These are phyloP conservation scores for Tenebrio molitor DNA, from an alignment of 1,140 invertebrate species.

Conservation along the genomic window DNA sequence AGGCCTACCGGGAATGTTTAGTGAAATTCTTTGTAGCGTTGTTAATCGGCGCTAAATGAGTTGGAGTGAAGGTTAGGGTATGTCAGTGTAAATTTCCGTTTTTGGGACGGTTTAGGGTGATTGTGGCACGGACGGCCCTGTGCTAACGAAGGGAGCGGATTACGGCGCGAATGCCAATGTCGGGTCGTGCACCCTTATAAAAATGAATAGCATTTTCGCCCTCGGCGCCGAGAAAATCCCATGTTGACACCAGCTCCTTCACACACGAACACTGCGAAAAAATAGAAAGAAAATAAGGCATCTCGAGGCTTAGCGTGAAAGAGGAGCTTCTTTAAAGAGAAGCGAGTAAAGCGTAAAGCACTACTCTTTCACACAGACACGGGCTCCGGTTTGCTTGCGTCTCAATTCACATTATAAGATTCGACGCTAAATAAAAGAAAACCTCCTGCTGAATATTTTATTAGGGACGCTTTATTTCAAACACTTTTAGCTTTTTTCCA, in stretches of 20 bases:
- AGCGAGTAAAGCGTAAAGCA: constrained; percentile 47
- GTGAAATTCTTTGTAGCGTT: no score
- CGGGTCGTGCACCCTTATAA: constrained; percentile 42
- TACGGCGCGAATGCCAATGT: constrained; percentile 46
- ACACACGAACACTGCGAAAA: constrained; percentile 58
- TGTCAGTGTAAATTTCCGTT: no score
- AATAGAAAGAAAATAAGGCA: constrained; percentile 60
- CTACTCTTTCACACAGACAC: constrained; percentile 49
- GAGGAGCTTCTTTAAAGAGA: constrained; percentile 52
- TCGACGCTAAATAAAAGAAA: constrained; percentile 59
- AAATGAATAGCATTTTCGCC: constrained; percentile 53
- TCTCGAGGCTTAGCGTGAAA: constrained; percentile 56
- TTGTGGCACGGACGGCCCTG: background rate
- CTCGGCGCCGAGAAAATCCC: constrained; percentile 55
- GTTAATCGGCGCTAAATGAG: no score
- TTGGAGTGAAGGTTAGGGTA: no score
- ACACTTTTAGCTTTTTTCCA: constrained; percentile 53
- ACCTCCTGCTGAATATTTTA: constrained; percentile 59
- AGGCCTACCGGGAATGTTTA: no score
- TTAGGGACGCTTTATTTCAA: constrained; percentile 58
- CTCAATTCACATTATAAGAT: constrained; percentile 59
- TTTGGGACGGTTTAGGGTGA: no score
- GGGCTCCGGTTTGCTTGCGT: constrained; percentile 44
- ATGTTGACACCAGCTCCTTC: constrained; percentile 59
- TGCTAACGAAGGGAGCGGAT: constrained; percentile 33